phyloP scores from a whole-genome alignment of 2,888 invertebrate species.

The Andrena bucephala region DNA sequence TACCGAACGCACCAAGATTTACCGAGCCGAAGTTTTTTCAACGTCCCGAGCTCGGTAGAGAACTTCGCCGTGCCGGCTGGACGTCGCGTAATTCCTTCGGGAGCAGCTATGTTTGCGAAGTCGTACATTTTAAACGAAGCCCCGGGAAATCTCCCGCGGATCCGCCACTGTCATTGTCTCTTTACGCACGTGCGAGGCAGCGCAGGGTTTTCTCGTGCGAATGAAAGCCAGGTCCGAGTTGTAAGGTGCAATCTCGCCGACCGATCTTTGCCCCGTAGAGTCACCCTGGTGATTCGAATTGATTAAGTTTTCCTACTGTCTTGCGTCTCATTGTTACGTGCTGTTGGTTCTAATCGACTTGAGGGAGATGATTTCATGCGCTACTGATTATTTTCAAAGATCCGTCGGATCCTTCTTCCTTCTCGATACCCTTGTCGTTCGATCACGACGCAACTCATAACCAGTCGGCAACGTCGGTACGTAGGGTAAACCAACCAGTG shows the following conservation, averaged over 20 bases:
- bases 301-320: conserved; percentile 59
- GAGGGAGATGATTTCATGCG: not conserved
- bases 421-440: too few relatives aligned
- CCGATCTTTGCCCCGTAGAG: conserved; percentile 65
- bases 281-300: conserved; percentile 67
- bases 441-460: too few relatives aligned
- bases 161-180: conserved; percentile 56
- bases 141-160: conserved; percentile 54
- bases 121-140: conserved; percentile 63
- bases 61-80: not conserved
- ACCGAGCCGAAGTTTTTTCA: not conserved
- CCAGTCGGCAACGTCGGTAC: too few relatives aligned
- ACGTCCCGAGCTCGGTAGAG: not conserved
- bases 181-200: conserved; percentile 58
- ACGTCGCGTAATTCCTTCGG: conserved; percentile 17
- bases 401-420: not conserved
- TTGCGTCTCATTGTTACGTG: conserved; percentile 4
- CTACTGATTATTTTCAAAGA: not conserved
- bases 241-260: conserved; percentile 59
- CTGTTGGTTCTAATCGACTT: not conserved
- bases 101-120: conserved; percentile 53
- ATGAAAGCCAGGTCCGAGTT: conserved; percentile 50
- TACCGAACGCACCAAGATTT: not conserved
- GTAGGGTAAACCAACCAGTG: too few relatives aligned
- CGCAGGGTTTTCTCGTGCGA: conserved; percentile 43